These are phyloP conservation scores for Blera fallax DNA, from an alignment of 2,888 invertebrate genomes.

Conservation along the genomic window DNA sequence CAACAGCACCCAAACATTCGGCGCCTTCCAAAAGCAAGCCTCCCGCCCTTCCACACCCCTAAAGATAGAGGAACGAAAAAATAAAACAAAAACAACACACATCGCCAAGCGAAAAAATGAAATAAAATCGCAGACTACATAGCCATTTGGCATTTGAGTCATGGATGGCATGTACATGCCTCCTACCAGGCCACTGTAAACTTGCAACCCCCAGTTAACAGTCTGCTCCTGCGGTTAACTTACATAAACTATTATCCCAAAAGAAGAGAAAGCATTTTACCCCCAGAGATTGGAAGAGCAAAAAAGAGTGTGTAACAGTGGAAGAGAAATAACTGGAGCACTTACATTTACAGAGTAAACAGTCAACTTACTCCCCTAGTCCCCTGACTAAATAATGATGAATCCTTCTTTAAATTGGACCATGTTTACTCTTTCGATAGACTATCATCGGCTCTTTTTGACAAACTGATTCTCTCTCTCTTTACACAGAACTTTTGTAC, in stretches of 20 bases:
- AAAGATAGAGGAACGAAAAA: slow-evolving; percentile 17
- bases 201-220: slow-evolving; percentile 49
- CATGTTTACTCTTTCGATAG: slow-evolving; percentile 49
- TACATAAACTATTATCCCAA: slow-evolving; percentile 47
- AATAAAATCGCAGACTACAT: slow-evolving; percentile 64
- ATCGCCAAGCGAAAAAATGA: slow-evolving; percentile 1
- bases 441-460: slow-evolving; percentile 27
- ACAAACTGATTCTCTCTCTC: slow-evolving; percentile 3
- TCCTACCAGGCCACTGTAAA: slow-evolving; percentile 11
- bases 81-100: background rate
- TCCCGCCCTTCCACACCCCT: slow-evolving; percentile 39
- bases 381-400: background rate
- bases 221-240: slow-evolving; percentile 57
- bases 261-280: slow-evolving; percentile 19
- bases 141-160: slow-evolving; percentile 66
- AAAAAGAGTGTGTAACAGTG: slow-evolving; percentile 24
- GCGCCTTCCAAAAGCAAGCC: slow-evolving; percentile 41
- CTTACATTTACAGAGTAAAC: slow-evolving; percentile 47
- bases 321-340: slow-evolving; percentile 41
- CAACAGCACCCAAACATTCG: slow-evolving; percentile 69
- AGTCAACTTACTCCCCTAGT: slow-evolving; percentile 19
- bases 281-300: no score
- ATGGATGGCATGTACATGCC: background rate
- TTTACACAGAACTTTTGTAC: slow-evolving; percentile 16
- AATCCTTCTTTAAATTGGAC: background rate